A percentile compares a stretch with the other conserved stretches of the same genome.
Evolutionary conservation across 2,113 vertebrate genomes (phyloP).

Genomic region (Notiomystis cincta): DNA sequence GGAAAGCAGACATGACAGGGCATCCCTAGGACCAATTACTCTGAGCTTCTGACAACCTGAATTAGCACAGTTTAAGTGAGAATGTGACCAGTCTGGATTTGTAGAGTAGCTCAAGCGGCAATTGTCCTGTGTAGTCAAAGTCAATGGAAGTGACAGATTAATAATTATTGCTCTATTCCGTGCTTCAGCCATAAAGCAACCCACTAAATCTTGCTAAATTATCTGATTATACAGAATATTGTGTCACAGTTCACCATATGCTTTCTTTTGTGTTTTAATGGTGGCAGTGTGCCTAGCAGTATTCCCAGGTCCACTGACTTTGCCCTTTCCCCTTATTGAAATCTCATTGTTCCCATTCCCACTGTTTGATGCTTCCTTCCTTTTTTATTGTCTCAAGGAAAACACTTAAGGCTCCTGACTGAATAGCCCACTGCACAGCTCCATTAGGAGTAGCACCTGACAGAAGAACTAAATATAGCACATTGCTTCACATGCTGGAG

Average conservation of each 20-base stretch:
- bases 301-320: not conserved
- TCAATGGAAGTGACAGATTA: constrained; percentile 29
- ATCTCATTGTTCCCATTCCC: not conserved
- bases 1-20: not conserved
- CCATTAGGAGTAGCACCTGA: not conserved
- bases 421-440: not conserved
- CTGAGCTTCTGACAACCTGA: constrained; percentile 23
- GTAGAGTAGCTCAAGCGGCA: not conserved
- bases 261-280: not conserved
- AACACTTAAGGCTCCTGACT: not conserved
- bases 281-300: not conserved
- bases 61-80: constrained; percentile 22
- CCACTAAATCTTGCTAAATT: constrained; percentile 2
- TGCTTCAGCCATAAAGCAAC: constrained; percentile 12
- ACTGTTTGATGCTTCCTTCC: not conserved
- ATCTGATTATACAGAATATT: not conserved
- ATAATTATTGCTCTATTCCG: constrained; percentile 17
- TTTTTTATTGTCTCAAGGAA: not conserved
- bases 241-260: not conserved
- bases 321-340: not conserved
- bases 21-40: constrained; percentile 26
- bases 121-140: constrained; percentile 13
- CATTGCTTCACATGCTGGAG: not conserved
- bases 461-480: not conserved
- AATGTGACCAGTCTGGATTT: constrained; percentile 4